Evolutionary conservation across 2,113 vertebrate species (phyloP), one percentile per base, ranked within the genome.

Genomic region (Scolopax mira): DNA sequence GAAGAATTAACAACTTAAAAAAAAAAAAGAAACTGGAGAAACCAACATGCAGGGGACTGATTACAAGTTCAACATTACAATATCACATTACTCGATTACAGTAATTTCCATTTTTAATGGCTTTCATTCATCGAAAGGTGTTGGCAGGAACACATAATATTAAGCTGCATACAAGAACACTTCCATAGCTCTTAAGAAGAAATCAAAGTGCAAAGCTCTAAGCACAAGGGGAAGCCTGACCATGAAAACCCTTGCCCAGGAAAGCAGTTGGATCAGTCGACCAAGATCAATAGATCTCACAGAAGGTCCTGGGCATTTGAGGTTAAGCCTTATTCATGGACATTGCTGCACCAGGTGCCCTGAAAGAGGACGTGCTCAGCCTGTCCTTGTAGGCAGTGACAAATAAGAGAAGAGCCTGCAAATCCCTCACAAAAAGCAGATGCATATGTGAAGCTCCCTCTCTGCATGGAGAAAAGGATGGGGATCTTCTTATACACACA

Each of bases 41-140:
- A 93, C 81, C 78, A 91, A 88, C 81, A 66, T 82, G 91, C 94
- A 94, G 89, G 51, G 74, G 46, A 66, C 62, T 82, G 88, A 93
- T 96, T 85, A 88, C 49, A 51, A 85, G 93, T 94, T 95, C 77
- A 94, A 95, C 81, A 85, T 79, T 85, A 92, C 87, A 95, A 61
- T 79, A 88, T 80, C 79, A 30, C 94, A 77, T 89, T 72, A 65
- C 79, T 94, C 94, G 89, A 96, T 96, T 94, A 93, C 54, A 94
- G 94, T 79, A 17, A 96, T 95, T 93, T 79, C 66, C 58, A 87
- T 66, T 61, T 87, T 85, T 93, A 96, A 97, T 91, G 58, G 79
- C 75, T 91, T 87, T 79, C 88, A 93, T 95, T 89, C 91, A 96
- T 94, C 95, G 93, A 79, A 88, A 92, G 91, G 87, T 85, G 85